Conservation (phyloP, 2,888 invertebrate species). For the Encarsia formosa region DNA sequence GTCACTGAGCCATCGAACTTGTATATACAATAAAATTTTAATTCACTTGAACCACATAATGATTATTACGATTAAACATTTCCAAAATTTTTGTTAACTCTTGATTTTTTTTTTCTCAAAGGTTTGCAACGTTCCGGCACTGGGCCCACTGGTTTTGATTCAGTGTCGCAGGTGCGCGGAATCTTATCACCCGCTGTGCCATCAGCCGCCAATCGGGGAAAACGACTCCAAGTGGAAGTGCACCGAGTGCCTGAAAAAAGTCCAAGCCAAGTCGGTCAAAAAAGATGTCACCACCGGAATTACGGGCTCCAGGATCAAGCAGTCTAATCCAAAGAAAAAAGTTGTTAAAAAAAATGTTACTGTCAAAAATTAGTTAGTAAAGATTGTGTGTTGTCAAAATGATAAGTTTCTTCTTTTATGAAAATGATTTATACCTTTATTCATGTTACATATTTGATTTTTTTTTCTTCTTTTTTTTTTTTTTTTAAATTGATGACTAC, state of each 20-base stretch:
- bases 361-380: too few relatives aligned
- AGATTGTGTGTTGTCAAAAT: too few relatives aligned
- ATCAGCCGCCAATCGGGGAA: constrained; percentile 39
- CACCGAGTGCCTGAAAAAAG: constrained; percentile 23
- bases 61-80: too few relatives aligned
- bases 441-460: too few relatives aligned
- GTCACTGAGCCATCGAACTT: too few relatives aligned
- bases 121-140: constrained; percentile 40
- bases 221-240: constrained; percentile 42
- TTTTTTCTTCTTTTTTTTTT: too few relatives aligned
- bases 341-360: background rate
- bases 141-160: constrained; percentile 40
- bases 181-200: constrained; percentile 41
- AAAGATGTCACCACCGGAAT: background rate
- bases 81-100: background rate
- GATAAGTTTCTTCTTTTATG: too few relatives aligned
- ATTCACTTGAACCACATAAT: too few relatives aligned
- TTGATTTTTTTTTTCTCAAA: constrained; percentile 24
- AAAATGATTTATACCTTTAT: too few relatives aligned
- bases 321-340: background rate
- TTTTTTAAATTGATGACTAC: too few relatives aligned
- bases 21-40: too few relatives aligned
- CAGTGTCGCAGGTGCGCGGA: constrained; percentile 43
- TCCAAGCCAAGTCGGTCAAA: background rate
- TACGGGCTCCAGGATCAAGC: background rate